Evolutionary conservation across 1,140 invertebrate species (phyloP).

Genomic region (Pseudomyrmex pallidus): DNA sequence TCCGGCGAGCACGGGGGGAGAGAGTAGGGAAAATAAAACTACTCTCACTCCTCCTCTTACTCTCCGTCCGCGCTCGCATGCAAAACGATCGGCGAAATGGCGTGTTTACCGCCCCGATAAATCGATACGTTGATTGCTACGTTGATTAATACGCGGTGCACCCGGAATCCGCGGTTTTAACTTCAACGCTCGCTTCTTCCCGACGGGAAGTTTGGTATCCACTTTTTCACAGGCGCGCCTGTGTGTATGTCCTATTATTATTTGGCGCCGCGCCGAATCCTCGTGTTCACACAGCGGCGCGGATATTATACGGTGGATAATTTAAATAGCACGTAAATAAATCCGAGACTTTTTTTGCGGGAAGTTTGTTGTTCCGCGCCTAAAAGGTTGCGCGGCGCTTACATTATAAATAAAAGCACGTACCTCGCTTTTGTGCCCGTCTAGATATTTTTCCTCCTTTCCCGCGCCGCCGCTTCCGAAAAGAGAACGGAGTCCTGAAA

Average conservation of each 20-base stretch:
- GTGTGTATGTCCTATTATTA: not conserved
- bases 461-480: too few relatives aligned
- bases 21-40: constrained; percentile 31
- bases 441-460: not conserved
- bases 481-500: constrained; percentile 1
- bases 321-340: not conserved
- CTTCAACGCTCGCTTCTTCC: constrained; percentile 4
- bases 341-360: too few relatives aligned
- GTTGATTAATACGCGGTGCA: constrained; percentile 35
- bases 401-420: constrained; percentile 2
- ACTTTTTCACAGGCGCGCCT: not conserved
- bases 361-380: too few relatives aligned
- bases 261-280: not conserved
- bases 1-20: not conserved
- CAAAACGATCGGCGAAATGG: constrained; percentile 27
- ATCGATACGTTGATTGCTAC: constrained; percentile 37
- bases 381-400: not conserved
- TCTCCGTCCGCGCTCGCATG: constrained; percentile 1
- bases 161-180: constrained; percentile 9
- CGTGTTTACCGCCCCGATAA: constrained; percentile 23
- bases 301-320: not conserved
- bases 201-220: not conserved
- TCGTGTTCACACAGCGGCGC: not conserved
- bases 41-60: not conserved
- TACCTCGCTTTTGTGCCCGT: not conserved